These are phyloP conservation scores for Sebastes oblongus DNA, from an alignment of 2,797 vertebrate genomes.

Conservation along the genomic window DNA sequence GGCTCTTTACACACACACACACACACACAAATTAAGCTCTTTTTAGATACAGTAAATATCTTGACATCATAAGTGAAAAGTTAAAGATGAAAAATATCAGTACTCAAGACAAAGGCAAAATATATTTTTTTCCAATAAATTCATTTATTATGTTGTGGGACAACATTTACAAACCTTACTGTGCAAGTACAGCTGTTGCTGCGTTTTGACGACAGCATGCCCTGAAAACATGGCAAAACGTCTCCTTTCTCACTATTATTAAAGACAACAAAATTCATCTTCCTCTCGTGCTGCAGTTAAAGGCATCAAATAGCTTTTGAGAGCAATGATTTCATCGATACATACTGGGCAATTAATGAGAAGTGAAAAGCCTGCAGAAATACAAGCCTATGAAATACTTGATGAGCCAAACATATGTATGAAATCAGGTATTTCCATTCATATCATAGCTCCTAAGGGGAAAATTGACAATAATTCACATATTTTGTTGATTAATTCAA, in stretches of 20 bases:
- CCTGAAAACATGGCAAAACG: constrained; percentile 63
- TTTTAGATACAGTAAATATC: not conserved
- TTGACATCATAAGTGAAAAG: not conserved
- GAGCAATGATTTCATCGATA: not conserved
- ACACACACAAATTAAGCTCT: not conserved
- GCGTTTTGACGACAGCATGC: constrained; percentile 42
- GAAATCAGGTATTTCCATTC: constrained; percentile 15
- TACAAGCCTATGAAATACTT: constrained; percentile 3
- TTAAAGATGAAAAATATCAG: not conserved
- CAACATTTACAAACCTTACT: constrained; percentile 78
- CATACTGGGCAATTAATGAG: not conserved
- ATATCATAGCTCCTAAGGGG: constrained; percentile 5
- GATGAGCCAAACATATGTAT: constrained; percentile 19
- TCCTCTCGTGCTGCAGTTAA: constrained; percentile 33
- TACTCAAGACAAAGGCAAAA: not conserved
- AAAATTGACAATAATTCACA: constrained; percentile 27
- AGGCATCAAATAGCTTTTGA: constrained; percentile 29
- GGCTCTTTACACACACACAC: not conserved
- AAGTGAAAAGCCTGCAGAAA: constrained; percentile 12
- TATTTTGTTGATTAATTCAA: constrained; percentile 31
- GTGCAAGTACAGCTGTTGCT: constrained; percentile 66
- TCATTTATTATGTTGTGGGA: constrained; percentile 77
- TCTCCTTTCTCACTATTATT: constrained; percentile 16
- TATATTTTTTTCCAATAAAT: constrained; percentile 43
- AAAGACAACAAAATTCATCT: constrained; percentile 20